phyloP scores from a whole-genome alignment of 2,113 vertebrate genomes.

The Pan paniscus region DNA sequence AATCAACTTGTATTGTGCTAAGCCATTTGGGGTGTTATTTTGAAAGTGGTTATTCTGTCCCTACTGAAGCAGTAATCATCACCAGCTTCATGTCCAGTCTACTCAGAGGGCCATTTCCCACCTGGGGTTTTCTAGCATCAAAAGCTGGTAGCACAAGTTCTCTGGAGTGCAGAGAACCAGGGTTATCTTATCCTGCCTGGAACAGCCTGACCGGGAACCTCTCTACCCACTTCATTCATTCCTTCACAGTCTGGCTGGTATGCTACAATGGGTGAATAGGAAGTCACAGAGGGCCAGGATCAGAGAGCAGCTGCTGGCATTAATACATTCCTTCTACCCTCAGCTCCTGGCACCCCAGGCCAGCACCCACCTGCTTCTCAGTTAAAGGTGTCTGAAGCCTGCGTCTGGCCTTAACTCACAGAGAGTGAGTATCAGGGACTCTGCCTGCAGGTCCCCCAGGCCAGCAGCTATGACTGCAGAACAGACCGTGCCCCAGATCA shows the following conservation, averaged over 20 bases:
- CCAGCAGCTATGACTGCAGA: not conserved
- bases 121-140: not conserved
- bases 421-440: not conserved
- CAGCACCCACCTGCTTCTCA: slow-evolving; percentile 7
- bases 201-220: not conserved
- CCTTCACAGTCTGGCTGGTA: slow-evolving; percentile 21
- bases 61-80: not conserved
- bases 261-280: slow-evolving; percentile 67
- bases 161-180: not conserved
- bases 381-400: not conserved
- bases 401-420: not conserved
- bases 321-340: slow-evolving; percentile 57
- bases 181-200: not conserved
- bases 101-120: not conserved
- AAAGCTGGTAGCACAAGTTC: not conserved
- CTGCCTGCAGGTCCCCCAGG: not conserved
- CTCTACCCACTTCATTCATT: slow-evolving; percentile 56
- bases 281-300: slow-evolving; percentile 58
- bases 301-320: slow-evolving; percentile 66
- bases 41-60: not conserved
- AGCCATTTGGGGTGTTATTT: not conserved
- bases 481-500: not conserved
- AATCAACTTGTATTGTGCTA: not conserved
- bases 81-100: not conserved
- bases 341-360: not conserved